A percentile compares a stretch with the other conserved stretches of the same genome.
phyloP scores from a whole-genome alignment of 2,888 invertebrate genomes.

The Caenorhabditis macrosperma region DNA sequence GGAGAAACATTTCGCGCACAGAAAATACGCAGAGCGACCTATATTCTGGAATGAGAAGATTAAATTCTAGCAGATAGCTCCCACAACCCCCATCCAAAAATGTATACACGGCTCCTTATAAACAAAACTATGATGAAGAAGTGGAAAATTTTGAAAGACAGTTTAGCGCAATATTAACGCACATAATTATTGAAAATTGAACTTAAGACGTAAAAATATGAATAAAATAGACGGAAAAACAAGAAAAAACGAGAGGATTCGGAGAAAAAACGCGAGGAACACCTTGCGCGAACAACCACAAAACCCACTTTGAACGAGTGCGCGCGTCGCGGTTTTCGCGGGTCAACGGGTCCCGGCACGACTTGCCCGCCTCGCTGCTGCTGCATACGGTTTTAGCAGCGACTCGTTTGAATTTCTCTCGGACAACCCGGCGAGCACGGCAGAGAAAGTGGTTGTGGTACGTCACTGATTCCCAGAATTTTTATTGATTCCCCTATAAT shows the following conservation, averaged over 20 bases:
- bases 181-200: not conserved
- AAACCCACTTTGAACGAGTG: conserved; percentile 28
- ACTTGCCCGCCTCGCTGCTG: not conserved
- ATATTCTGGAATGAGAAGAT: no score
- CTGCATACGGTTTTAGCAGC: not conserved
- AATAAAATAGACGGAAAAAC: not conserved
- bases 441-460: not conserved
- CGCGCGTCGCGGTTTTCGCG: conserved; percentile 54
- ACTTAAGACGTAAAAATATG: no score
- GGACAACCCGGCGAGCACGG: conserved; percentile 25
- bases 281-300: not conserved
- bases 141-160: no score
- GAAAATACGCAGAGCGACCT: no score
- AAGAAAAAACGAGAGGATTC: not conserved
- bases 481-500: not conserved
- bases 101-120: no score
- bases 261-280: not conserved
- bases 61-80: no score
- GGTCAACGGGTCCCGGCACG: conserved; percentile 41
- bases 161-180: no score
- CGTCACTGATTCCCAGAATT: not conserved
- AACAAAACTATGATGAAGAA: no score
- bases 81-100: no score
- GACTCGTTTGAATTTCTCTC: conserved; percentile 43
- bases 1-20: no score